Percentiles rank a stretch among this genome's conserved stretches.
These are phyloP conservation scores for Ctenoplectra terminalis DNA, from an alignment of 1,140 invertebrate species.

Conservation along the genomic window DNA sequence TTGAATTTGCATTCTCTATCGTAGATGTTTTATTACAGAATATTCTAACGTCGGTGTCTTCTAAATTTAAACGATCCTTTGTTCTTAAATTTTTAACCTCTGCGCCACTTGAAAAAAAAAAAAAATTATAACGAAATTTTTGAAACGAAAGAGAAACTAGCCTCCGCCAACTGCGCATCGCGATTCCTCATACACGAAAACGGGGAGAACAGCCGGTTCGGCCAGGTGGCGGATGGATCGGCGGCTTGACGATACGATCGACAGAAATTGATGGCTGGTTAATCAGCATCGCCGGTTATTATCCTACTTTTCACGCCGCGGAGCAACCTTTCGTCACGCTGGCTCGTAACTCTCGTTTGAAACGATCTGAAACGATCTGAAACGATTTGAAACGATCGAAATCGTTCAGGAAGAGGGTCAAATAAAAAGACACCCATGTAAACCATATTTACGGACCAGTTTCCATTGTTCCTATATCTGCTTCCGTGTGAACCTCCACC, in stretches of 20 bases:
- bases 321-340: constrained; percentile 14
- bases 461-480: not conserved
- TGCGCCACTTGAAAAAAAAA: not conserved
- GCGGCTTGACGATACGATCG: constrained; percentile 44
- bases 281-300: constrained; percentile 40
- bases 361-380: not conserved
- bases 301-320: constrained; percentile 36
- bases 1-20: too few species aligned
- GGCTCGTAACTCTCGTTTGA: not conserved
- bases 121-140: too few species aligned
- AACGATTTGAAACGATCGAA: not conserved
- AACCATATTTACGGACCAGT: not conserved
- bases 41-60: too few species aligned
- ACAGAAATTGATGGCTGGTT: constrained; percentile 45
- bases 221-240: constrained; percentile 55
- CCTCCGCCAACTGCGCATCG: constrained; percentile 12
- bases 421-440: not conserved
- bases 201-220: constrained; percentile 34
- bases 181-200: constrained; percentile 30
- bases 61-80: not conserved
- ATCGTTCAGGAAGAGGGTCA: not conserved
- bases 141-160: constrained; percentile 4
- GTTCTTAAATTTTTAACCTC: not conserved
- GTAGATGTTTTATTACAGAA: too few species aligned
- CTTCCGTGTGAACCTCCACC: not conserved